Evolutionary conservation across 2,113 vertebrate genomes (phyloP), one percentile per base, ranked within the genome.

Genomic region (Polyodon spathula): DNA sequence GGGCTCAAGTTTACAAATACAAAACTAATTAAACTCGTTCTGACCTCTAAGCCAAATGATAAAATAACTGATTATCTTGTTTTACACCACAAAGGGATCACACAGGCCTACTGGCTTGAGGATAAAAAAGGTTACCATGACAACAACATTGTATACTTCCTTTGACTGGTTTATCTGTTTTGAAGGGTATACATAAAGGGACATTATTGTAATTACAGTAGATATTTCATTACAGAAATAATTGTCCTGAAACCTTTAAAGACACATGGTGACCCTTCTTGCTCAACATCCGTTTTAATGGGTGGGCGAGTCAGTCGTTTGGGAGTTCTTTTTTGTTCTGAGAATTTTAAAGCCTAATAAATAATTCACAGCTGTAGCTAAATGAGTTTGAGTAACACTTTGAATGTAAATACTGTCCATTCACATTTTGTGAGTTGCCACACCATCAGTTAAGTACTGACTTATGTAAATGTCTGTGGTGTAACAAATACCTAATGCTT

Each of bases 131-230:
- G 77, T 79, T 77, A 55, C 75, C 75, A 81, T 78, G 78, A 72
- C 74, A 74, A 78, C 79, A 40, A 56, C 68, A 66, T 72, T 61
- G 68, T 63, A 58, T 60, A 64, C 68, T 64, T 68, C 66, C 64
- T 27, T 54, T 66, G 70, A 76, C 67, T 62, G 52, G 71, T 75
- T 78, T 69, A 76, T 76, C 78, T 77, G 65, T 64, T 63, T 71
- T 4, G 17, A 64, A 66, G 66, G 37, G 17, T 27, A 38, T 46
- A 54, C 69, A 69, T 71, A 61, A 68, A 66, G 68, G 27, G 27
- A 27, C 27, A 27, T 27, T 27, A 27, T 27, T 27, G 27, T 27
- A 27, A 27, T 27, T 27, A 27, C 27, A 27, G 27, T 3, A 27
- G 27, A 27, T 27, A 27, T 27, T 27, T 27, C 27, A 65, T 50